These are phyloP conservation scores for Melinopterus prodromus DNA, from an alignment of 2,888 invertebrate species.

Conservation along the genomic window DNA sequence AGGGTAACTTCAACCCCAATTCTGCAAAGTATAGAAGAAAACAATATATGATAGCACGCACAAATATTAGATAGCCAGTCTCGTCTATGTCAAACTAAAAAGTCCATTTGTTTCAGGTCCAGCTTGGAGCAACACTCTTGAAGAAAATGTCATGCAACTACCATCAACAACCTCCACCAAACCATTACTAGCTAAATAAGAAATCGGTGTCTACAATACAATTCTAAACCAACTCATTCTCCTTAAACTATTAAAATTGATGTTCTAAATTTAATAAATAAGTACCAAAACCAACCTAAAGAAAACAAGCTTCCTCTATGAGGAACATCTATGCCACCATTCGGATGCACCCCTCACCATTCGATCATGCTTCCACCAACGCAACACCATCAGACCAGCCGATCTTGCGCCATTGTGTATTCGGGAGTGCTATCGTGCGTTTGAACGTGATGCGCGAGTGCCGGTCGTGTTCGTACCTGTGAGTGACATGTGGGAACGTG, in stretches of 20 bases:
- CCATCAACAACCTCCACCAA: background rate
- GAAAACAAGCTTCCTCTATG: background rate
- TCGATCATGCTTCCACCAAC: background rate
- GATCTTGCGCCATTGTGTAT: background rate
- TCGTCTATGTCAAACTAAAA: no score
- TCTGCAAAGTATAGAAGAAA: no score
- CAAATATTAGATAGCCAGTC: no score
- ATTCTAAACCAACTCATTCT: background rate
- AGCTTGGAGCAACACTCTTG: background rate
- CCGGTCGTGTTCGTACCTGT: conserved; percentile 7
- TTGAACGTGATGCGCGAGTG: conserved; percentile 4
- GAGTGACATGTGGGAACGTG: conserved; percentile 46
- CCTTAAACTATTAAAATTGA: background rate
- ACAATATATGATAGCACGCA: no score
- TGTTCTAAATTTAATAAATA: background rate
- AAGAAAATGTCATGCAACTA: background rate
- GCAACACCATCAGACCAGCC: background rate
- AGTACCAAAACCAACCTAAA: background rate
- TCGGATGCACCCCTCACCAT: background rate
- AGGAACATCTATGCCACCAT: background rate
- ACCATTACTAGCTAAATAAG: background rate
- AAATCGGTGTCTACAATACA: background rate
- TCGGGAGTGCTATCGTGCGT: background rate
- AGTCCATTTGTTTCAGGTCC: background rate
- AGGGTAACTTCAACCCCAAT: no score